Evolutionary conservation across 2,113 vertebrate species (phyloP).

Genomic region (Emydura subglobosa): DNA sequence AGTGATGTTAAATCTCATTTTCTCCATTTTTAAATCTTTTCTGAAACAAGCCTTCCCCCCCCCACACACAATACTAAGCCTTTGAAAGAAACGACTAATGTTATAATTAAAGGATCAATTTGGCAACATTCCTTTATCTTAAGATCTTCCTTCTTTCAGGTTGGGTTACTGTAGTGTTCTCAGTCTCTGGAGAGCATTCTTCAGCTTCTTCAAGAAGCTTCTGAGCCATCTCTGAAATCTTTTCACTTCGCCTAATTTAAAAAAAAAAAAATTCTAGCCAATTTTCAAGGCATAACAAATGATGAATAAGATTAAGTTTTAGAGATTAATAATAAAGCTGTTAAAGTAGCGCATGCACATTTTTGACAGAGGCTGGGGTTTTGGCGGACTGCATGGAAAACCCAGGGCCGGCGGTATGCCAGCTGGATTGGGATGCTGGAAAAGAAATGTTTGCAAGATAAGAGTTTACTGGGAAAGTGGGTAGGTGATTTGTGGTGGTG

Average conservation of each 20-base stretch:
- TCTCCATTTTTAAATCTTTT: slow-evolving; percentile 59
- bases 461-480: neutral
- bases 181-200: slow-evolving; percentile 64
- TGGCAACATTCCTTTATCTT: slow-evolving; percentile 75
- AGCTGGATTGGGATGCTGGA: neutral
- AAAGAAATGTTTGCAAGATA: neutral
- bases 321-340: slow-evolving; percentile 53
- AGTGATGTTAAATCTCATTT: slow-evolving; percentile 63
- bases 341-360: slow-evolving; percentile 7
- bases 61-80: slow-evolving; percentile 38
- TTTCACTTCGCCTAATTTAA: slow-evolving; percentile 50
- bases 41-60: slow-evolving; percentile 34
- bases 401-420: fast-evolving
- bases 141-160: slow-evolving; percentile 71
- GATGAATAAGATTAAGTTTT: slow-evolving; percentile 62
- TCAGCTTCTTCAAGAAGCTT: slow-evolving; percentile 68
- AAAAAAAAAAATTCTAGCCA: slow-evolving; percentile 46
- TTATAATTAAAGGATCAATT: slow-evolving; percentile 79
- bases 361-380: neutral
- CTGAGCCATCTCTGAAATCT: slow-evolving; percentile 52
- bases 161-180: slow-evolving; percentile 51
- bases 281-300: slow-evolving; percentile 49
- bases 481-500: neutral
- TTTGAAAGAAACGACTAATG: slow-evolving; percentile 74
- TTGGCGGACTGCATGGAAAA: neutral